Conservation (phyloP, 1,140 invertebrate genomes). For the Archivesica marissinica region DNA sequence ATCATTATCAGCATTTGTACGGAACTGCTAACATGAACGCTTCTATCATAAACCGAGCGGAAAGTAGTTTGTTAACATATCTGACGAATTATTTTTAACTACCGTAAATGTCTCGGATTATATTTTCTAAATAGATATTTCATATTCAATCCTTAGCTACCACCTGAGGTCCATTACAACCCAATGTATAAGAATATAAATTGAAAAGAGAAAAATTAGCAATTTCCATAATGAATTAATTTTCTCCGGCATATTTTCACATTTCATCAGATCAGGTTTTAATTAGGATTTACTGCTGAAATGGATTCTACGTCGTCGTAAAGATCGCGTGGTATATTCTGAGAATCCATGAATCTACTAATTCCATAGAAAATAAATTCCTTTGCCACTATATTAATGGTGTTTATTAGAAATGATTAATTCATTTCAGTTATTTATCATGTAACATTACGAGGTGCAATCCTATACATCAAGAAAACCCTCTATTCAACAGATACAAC, state of each 20-base stretch:
- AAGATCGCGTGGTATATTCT: no score
- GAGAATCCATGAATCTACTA: no score
- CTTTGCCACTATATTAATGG: no score
- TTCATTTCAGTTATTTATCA: no score
- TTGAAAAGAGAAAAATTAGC: background rate
- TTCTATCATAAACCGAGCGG: background rate
- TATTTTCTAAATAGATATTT: background rate
- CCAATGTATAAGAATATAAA: background rate
- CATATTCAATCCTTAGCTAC: slow-evolving; percentile 2
- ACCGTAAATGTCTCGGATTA: background rate
- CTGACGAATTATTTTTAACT: background rate
- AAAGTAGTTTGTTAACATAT: background rate
- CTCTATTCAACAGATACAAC: no score
- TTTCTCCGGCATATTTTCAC: background rate
- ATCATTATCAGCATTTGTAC: background rate
- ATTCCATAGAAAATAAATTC: no score
- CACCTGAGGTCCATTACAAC: slow-evolving; percentile 7
- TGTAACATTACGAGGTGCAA: no score
- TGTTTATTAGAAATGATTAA: no score
- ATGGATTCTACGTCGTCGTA: no score
- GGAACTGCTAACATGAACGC: background rate
- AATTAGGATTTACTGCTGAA: background rate
- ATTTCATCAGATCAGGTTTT: background rate
- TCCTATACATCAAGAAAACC: no score
- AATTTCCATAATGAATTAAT: slow-evolving; percentile 1